These are phyloP conservation scores for Danaus chrysippus DNA, from an alignment of 2,888 invertebrate genomes.

Conservation along the genomic window DNA sequence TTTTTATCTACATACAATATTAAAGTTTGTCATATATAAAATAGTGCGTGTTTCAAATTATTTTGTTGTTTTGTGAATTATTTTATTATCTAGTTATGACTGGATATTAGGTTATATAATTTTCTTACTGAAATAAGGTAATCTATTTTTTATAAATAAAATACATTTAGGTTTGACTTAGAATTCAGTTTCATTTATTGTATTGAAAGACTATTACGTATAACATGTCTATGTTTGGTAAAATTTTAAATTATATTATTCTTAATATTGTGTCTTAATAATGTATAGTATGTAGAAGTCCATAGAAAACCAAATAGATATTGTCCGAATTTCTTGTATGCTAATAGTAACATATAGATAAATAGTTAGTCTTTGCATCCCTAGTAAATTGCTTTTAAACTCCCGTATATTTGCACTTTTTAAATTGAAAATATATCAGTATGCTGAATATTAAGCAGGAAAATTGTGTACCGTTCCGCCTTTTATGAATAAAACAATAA, in stretches of 20 bases:
- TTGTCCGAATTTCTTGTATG: too few species aligned
- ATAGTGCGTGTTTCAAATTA: too few species aligned
- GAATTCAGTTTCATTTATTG: too few species aligned
- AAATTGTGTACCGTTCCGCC: not conserved
- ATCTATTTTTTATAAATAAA: not conserved
- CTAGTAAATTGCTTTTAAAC: conserved; percentile 14
- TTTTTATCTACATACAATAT: not conserved
- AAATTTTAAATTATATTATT: too few species aligned
- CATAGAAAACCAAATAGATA: too few species aligned
- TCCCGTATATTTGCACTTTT: conserved; percentile 15
- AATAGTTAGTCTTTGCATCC: conserved; percentile 16
- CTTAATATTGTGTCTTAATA: too few species aligned
- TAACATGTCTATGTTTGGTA: too few species aligned
- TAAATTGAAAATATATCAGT: conserved; percentile 12
- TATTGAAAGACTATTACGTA: too few species aligned
- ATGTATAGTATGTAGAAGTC: too few species aligned
- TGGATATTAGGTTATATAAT: not conserved
- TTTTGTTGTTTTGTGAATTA: not conserved
- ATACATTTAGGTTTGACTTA: too few species aligned
- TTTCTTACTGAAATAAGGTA: not conserved
- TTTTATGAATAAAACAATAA: not conserved
- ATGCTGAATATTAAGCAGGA: conserved; percentile 3
- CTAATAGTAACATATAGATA: conserved; percentile 10
- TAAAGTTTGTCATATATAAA: not conserved
- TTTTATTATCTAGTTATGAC: not conserved